A percentile compares a stretch with the other conserved stretches of the same genome.
Conservation (phyloP, 1,140 invertebrate genomes). For the Trachymyrmex cornetzi region DNA sequence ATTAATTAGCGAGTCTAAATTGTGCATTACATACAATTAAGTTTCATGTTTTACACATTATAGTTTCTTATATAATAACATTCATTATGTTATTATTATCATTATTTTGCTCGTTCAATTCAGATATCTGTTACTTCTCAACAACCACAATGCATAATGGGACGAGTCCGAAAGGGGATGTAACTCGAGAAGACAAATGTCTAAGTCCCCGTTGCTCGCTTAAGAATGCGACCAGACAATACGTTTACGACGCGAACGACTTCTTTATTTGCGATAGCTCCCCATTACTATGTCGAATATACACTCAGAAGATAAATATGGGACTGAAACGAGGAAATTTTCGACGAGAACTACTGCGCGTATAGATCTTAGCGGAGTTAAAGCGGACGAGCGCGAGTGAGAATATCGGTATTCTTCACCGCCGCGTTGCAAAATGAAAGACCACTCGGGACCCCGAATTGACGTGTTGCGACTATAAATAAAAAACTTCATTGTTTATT, state of each 20-base stretch:
- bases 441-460: constrained; percentile 35
- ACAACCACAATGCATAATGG: constrained; percentile 60
- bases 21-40: not conserved
- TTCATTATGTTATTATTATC: constrained; percentile 3
- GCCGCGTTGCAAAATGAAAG: constrained; percentile 39
- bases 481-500: constrained; percentile 70
- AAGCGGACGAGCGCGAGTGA: not conserved
- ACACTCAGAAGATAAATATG: constrained; percentile 52
- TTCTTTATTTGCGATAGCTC: constrained; percentile 66
- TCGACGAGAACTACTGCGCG: constrained; percentile 43
- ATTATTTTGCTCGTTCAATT: constrained; percentile 25
- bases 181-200: constrained; percentile 66
- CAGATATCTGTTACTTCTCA: not conserved
- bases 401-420: constrained; percentile 45
- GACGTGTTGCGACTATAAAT: constrained; percentile 58
- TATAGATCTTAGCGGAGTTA: constrained; percentile 3
- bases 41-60: not conserved
- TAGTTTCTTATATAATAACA: constrained; percentile 14
- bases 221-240: constrained; percentile 54
- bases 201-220: constrained; percentile 23
- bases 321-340: constrained; percentile 38
- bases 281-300: constrained; percentile 58
- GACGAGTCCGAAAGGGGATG: constrained; percentile 31
- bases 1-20: constrained; percentile 5
- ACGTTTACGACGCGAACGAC: constrained; percentile 44